Conservation (phyloP, 2,888 invertebrate species). For the Lapara coniferarum region DNA sequence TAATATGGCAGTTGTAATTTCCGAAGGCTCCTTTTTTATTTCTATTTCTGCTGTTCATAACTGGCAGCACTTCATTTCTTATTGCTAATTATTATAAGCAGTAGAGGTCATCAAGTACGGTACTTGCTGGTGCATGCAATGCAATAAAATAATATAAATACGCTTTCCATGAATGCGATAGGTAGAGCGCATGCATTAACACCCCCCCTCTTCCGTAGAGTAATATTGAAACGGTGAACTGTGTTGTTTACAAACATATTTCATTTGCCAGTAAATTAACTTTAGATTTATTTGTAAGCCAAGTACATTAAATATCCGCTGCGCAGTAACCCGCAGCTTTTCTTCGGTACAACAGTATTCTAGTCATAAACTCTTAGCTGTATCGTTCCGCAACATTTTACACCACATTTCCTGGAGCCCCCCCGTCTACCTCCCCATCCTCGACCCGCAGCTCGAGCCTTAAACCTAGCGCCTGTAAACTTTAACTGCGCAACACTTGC, state of each 20-base stretch:
- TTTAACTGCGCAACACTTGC: constrained; percentile 21
- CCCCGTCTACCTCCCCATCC: neutral
- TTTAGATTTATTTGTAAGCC: neutral
- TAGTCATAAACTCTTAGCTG: constrained; percentile 13
- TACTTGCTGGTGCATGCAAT: too few species aligned
- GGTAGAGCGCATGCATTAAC: too few species aligned
- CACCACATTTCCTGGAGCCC: constrained; percentile 19
- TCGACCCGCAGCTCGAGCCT: neutral
- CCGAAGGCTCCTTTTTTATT: too few species aligned
- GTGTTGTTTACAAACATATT: neutral
- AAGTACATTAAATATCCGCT: neutral
- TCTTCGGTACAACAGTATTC: constrained; percentile 10
- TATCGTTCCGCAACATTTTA: constrained; percentile 22
- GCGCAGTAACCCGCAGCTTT: neutral
- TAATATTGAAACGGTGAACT: too few species aligned
- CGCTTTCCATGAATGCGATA: too few species aligned
- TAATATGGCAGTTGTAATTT: too few species aligned
- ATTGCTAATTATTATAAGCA: too few species aligned
- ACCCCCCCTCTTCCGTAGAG: too few species aligned
- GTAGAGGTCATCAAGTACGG: too few species aligned
- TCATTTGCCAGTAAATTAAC: neutral
- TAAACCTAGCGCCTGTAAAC: constrained; percentile 18
- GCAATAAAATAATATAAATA: too few species aligned
- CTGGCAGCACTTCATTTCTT: too few species aligned
- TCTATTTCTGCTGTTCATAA: too few species aligned